Conservation (phyloP, 2,797 vertebrate genomes). For the Pyrrhura leucotis region DNA sequence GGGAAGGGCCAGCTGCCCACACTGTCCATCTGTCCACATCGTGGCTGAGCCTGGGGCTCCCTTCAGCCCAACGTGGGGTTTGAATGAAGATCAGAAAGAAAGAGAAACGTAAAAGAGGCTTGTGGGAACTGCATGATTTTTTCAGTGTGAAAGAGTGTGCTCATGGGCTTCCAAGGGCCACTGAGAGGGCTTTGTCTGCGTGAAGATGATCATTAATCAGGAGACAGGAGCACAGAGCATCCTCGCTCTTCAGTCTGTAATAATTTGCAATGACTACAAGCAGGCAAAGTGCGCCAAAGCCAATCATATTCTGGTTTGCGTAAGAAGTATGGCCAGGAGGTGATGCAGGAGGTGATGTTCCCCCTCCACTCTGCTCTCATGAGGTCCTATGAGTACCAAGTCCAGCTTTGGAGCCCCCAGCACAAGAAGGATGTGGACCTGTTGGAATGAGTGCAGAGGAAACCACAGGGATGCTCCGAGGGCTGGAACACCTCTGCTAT, state of each 20-base stretch:
- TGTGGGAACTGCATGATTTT: background rate
- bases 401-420: background rate
- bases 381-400: background rate
- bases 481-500: rapidly evolving
- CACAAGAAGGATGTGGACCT: background rate
- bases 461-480: background rate
- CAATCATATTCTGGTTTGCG: background rate
- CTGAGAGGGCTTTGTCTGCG: background rate
- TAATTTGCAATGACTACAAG: background rate
- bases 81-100: background rate
- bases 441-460: background rate
- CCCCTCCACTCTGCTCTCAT: background rate
- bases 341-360: background rate
- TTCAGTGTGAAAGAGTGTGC: background rate
- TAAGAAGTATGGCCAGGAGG: background rate
- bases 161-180: background rate
- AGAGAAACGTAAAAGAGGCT: background rate
- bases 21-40: slow-evolving; percentile 19
- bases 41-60: background rate
- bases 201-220: background rate
- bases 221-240: background rate
- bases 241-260: background rate
- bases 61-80: rapidly evolving
- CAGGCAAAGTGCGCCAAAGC: background rate
- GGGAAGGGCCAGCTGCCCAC: background rate